A percentile compares a stretch with the other conserved stretches of the same genome.
phyloP scores from a whole-genome alignment of 1,140 invertebrate species.

The Agrypnia vestita region DNA sequence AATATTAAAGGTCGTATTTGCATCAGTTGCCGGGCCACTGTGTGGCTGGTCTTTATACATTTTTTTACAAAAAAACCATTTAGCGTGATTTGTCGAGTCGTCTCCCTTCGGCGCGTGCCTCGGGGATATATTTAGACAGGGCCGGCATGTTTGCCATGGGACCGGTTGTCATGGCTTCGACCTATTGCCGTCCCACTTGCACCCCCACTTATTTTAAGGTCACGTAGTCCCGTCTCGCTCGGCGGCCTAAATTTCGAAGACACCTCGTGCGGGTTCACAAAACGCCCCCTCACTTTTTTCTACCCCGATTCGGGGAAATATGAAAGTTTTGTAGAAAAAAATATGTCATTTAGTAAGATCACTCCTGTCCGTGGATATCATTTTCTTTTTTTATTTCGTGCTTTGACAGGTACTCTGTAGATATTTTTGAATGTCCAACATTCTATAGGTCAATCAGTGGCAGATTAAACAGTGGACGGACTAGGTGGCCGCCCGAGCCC shows the following conservation, averaged over 20 bases:
- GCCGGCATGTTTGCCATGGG: conserved; percentile 6
- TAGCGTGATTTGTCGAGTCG: conserved; percentile 51
- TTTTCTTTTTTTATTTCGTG: no score
- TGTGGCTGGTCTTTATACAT: not conserved
- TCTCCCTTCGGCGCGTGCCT: conserved; percentile 1
- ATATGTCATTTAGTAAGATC: no score
- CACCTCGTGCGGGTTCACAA: not conserved
- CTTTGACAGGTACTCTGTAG: no score
- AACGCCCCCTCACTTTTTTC: not conserved
- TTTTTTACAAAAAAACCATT: conserved; percentile 53
- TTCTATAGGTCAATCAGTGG: no score
- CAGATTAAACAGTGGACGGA: no score
- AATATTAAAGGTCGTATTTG: conserved; percentile 45
- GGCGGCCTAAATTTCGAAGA: not conserved
- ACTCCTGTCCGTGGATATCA: no score
- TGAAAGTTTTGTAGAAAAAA: not conserved
- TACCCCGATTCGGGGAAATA: not conserved
- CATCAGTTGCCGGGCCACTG: conserved; percentile 27
- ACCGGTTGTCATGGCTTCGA: conserved; percentile 42
- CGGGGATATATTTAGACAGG: conserved; percentile 19
- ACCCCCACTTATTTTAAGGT: not conserved
- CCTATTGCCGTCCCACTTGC: conserved; percentile 3
- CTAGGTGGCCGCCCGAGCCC: no score
- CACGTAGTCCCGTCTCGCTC: conserved; percentile 19
- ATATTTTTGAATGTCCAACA: no score